Evolutionary conservation across 2,113 vertebrate genomes (phyloP).

Genomic region (Potamarius usumacintae): DNA sequence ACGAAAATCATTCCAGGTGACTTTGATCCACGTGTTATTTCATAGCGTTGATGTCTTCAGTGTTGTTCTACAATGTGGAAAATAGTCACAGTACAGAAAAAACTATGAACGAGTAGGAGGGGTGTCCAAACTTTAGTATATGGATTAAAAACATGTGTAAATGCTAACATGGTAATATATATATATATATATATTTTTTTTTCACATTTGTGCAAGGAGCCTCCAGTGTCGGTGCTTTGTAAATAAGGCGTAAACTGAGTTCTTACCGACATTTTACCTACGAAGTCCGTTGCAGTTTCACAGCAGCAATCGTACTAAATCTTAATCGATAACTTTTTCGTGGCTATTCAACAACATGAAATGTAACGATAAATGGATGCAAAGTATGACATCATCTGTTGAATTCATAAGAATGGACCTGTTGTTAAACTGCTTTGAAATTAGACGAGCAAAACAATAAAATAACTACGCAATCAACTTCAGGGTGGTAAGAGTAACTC

Average conservation of each 20-base stretch:
- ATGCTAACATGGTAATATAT: background rate
- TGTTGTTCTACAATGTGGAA: too few relatives aligned
- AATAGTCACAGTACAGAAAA: too few relatives aligned
- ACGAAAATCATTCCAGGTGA: background rate
- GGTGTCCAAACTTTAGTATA: background rate
- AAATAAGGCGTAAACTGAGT: background rate
- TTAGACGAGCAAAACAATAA: background rate
- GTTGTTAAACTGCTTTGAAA: background rate
- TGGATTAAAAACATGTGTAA: background rate
- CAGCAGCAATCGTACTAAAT: background rate
- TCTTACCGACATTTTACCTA: too few relatives aligned
- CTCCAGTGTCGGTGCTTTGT: background rate
- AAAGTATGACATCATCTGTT: too few relatives aligned
- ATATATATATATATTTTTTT: too few relatives aligned
- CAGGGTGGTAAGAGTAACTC: too few relatives aligned
- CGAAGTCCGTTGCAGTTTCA: background rate
- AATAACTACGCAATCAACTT: too few relatives aligned
- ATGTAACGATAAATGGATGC: background rate
- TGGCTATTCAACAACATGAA: background rate
- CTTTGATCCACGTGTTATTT: background rate
- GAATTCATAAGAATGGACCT: background rate
- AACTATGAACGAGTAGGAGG: too few relatives aligned
- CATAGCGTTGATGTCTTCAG: too few relatives aligned
- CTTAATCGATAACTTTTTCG: background rate
- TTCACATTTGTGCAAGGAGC: background rate